A percentile compares a stretch with the other conserved stretches of the same genome.
phyloP scores from a whole-genome alignment of 2,113 vertebrate species.

The Sebastes schlegelii region DNA sequence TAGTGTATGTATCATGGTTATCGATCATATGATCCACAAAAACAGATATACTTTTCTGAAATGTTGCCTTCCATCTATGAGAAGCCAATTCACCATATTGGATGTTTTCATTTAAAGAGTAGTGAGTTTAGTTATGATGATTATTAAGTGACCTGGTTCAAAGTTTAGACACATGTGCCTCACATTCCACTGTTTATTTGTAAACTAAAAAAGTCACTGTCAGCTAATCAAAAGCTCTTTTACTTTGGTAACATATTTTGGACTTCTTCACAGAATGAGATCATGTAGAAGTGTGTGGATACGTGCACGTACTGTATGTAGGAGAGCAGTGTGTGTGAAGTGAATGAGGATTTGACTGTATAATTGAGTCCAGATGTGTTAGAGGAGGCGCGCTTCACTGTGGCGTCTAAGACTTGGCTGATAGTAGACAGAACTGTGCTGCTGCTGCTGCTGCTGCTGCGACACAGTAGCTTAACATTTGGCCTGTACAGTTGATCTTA shows the following conservation, averaged over 20 bases:
- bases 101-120: background rate
- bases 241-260: background rate
- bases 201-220: background rate
- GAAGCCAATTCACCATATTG: background rate
- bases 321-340: conserved; percentile 9
- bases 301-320: background rate
- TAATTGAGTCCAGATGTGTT: conserved; percentile 79
- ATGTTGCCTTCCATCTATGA: background rate
- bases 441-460: conserved; percentile 28
- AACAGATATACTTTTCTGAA: background rate
- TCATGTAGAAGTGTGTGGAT: background rate
- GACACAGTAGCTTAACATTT: conserved; percentile 55
- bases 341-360: conserved; percentile 56
- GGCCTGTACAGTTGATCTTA: conserved; percentile 29
- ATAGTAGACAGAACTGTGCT: conserved; percentile 42
- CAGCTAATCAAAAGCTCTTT: background rate
- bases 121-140: background rate
- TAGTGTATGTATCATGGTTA: background rate
- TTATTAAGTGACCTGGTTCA: background rate
- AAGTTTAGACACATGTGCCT: background rate
- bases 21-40: background rate
- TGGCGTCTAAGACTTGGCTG: conserved; percentile 40
- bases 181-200: background rate
- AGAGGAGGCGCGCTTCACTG: conserved; percentile 40
- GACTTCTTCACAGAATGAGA: background rate